Percentiles rank a stretch among this genome's conserved stretches.
These are phyloP conservation scores for Sebastolobus altivelis DNA, from an alignment of 2,797 vertebrate genomes.

Conservation along the genomic window DNA sequence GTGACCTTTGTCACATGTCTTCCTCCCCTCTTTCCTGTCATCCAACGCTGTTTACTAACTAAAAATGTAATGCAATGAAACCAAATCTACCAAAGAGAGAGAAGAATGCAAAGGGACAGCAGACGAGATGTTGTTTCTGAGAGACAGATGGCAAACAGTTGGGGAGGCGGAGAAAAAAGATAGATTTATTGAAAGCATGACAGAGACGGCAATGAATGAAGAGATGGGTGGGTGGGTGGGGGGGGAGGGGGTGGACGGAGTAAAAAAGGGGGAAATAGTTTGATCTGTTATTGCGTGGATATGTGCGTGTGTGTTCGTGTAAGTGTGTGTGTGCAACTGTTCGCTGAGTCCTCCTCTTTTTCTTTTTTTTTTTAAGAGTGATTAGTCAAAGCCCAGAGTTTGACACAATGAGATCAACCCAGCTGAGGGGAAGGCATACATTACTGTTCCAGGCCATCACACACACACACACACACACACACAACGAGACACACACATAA, in stretches of 20 bases:
- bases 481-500: constrained; percentile 16
- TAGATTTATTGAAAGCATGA: constrained; percentile 27
- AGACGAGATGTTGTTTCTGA: background rate
- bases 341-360: constrained; percentile 71
- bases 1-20: background rate
- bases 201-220: constrained; percentile 19
- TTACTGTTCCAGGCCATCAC: constrained; percentile 86
- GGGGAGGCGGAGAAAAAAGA: constrained; percentile 16
- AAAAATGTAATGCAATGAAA: background rate
- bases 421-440: constrained; percentile 81
- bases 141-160: constrained; percentile 50
- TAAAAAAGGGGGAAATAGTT: constrained; percentile 12
- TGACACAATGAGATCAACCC: constrained; percentile 89
- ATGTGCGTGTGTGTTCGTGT: constrained; percentile 27
- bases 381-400: constrained; percentile 86
- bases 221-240: background rate
- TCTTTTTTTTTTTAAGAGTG: constrained; percentile 77
- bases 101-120: background rate
- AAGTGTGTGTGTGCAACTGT: constrained; percentile 48
- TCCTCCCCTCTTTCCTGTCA: background rate
- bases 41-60: background rate
- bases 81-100: constrained; percentile 5
- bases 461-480: constrained; percentile 8
- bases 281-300: constrained; percentile 25
- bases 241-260: constrained; percentile 7